phyloP scores from a whole-genome alignment of 2,888 invertebrate species.

The Pocota personata region DNA sequence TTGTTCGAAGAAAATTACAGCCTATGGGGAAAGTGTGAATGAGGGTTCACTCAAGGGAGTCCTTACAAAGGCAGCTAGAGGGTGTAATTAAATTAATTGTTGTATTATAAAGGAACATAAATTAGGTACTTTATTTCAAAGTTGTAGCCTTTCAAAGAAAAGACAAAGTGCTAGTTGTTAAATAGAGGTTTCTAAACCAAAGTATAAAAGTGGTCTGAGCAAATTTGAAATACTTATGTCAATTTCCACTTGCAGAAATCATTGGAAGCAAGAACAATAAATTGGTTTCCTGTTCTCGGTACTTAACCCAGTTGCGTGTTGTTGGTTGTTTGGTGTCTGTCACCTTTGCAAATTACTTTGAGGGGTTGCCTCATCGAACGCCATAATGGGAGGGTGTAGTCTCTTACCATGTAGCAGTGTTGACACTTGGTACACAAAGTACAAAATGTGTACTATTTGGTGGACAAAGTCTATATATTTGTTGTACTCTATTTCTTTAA shows the following conservation, averaged over 20 bases:
- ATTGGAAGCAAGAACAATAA: not conserved
- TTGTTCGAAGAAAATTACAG: conserved; percentile 8
- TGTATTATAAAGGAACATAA: conserved; percentile 9
- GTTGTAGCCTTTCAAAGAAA: not conserved
- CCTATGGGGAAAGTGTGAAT: conserved; percentile 2
- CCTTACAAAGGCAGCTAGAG: conserved; percentile 8
- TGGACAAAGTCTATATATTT: too few species aligned
- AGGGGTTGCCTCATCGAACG: not conserved
- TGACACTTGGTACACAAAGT: too few species aligned
- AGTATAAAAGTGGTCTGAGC: not conserved
- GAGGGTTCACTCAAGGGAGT: conserved; percentile 3
- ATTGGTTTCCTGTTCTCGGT: not conserved
- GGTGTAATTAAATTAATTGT: conserved; percentile 50
- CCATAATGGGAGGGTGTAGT: too few species aligned
- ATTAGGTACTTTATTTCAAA: not conserved
- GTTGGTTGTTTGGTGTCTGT: not conserved
- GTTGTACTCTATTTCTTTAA: too few species aligned
- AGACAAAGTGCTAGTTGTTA: not conserved
- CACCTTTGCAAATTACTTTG: not conserved
- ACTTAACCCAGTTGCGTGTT: not conserved
- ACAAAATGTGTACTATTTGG: too few species aligned
- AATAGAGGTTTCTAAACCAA: not conserved
- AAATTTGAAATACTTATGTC: not conserved
- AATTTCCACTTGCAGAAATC: not conserved
- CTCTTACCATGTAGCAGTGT: too few species aligned